Base-by-base conservation (phyloP, 2,113 vertebrate genomes). In the Dasyornis broadbenti region DNA sequence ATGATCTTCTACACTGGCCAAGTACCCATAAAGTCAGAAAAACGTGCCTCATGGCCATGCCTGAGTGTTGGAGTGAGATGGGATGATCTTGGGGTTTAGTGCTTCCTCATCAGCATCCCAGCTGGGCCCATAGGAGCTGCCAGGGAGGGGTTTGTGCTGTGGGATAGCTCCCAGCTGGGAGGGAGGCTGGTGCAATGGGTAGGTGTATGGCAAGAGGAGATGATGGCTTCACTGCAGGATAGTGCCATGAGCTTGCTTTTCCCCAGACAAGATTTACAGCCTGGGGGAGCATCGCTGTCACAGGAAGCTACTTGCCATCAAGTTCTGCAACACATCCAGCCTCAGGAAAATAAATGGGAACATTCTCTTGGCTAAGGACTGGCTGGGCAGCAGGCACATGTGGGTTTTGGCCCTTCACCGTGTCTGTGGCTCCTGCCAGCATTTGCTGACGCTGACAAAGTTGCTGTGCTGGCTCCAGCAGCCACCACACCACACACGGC, bases 191-290 rank as follows among this genome's bases (percentile, higher is more conserved):
- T 60, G 39, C 7, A 0, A 2, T 4, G 68, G 22, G 4, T 30
- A 37, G 23, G 15, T 15, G 27, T 5, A 4, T 2, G 6, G 49
- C 49, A 33, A 9, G 30, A 39, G 66, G 50, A 60, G n/a, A 4
- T 44, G 0, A 0, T 20, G 39, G n/a, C 27, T 44, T 50, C n/a
- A 21, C 63, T 31, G 40, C 0, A 0, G 40, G n/a, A 9, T 13
- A 4, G 28, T 71, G 68, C 73, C 26, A 0, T 19, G 13, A 4
- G 1, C n/a, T 52, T 40, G 39, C 19, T 42, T 40, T 77, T 60
- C 73, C 39, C 30, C 3, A 2, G 80, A 18, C 13, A 17, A 31
- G 64, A 61, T 70, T 52, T 73, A 47, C 42, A 63, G 60, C 78
- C 31, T 23, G 13, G 11, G 18, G 6, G 18, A 57, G 44, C 2